Conservation (phyloP, 2,113 vertebrate species). For the Rallus limicola region DNA sequence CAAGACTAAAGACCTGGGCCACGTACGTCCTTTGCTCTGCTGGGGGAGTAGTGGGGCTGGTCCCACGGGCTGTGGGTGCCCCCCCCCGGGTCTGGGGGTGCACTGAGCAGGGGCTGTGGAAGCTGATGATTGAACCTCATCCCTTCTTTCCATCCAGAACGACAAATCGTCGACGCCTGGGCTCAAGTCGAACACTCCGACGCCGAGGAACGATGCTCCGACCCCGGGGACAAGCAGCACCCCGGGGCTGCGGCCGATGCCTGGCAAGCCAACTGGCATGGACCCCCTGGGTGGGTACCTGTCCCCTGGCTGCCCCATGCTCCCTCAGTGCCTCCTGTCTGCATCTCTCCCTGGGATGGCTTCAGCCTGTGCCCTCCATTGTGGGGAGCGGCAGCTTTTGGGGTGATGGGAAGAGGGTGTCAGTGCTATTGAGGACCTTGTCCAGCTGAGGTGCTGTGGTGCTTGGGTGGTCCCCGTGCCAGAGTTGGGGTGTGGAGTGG, state of each 20-base stretch:
- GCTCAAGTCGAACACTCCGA: slow-evolving; percentile 95
- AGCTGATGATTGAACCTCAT: fast-evolving
- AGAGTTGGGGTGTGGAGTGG: neutral
- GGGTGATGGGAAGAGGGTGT: too few species aligned
- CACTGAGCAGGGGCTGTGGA: neutral
- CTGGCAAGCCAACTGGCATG: slow-evolving; percentile 91
- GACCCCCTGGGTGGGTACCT: slow-evolving; percentile 81
- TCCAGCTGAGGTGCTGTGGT: too few species aligned
- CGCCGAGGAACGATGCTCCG: slow-evolving; percentile 90
- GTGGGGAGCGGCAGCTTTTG: neutral
- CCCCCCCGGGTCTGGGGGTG: neutral
- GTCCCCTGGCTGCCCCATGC: fast-evolving
- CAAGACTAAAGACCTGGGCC: slow-evolving; percentile 94
- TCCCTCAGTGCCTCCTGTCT: fast-evolving
- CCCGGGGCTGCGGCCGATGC: slow-evolving; percentile 90
- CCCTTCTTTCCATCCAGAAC: slow-evolving; percentile 77
- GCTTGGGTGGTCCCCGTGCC: fast-evolving
- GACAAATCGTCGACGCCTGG: slow-evolving; percentile 96
- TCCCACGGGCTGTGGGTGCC: too few species aligned
- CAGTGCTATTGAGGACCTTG: fast-evolving
- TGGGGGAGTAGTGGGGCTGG: neutral
- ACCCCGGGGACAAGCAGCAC: slow-evolving; percentile 95
- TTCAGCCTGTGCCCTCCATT: fast-evolving
- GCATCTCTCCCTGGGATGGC: fast-evolving
- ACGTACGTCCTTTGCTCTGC: slow-evolving; percentile 71